Percentiles rank a stretch among this genome's conserved stretches.
phyloP scores from a whole-genome alignment of 2,113 vertebrate genomes.

The Ginglymostoma cirratum region DNA sequence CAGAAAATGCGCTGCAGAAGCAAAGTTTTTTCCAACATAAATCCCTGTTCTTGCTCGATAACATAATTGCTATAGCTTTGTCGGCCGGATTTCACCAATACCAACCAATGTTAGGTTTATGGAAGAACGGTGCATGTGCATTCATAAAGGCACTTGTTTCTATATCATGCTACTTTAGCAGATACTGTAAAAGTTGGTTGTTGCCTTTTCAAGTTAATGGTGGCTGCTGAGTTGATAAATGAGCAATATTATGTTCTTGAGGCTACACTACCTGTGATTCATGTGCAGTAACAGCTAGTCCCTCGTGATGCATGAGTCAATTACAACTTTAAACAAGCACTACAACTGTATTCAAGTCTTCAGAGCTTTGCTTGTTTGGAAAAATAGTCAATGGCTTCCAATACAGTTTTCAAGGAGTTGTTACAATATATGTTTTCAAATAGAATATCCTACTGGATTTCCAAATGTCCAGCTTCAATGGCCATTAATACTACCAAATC shows the following conservation, averaged over 20 bases:
- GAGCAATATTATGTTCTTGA: not conserved
- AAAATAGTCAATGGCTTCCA: not conserved
- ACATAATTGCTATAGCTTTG: not conserved
- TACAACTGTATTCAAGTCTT: constrained; percentile 16
- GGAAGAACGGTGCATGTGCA: not conserved
- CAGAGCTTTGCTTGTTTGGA: not conserved
- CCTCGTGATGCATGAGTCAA: constrained; percentile 24
- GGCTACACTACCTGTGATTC: not conserved
- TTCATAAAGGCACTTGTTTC: not conserved
- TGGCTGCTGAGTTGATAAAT: constrained; percentile 4
- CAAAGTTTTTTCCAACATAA: not conserved
- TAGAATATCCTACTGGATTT: not conserved
- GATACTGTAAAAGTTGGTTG: not conserved
- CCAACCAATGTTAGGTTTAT: not conserved
- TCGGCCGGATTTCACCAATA: not conserved
- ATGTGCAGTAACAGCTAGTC: constrained; percentile 10
- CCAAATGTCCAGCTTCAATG: not conserved
- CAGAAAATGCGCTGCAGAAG: not conserved
- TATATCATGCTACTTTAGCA: not conserved
- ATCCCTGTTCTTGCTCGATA: not conserved
- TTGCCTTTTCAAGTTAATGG: constrained; percentile 12
- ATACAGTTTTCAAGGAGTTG: not conserved
- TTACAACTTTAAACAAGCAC: constrained; percentile 27
- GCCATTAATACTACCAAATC: not conserved
- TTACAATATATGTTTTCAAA: not conserved